Evolutionary conservation across 2,888 invertebrate genomes (phyloP).

Genomic region (Halocaridina rubra): DNA sequence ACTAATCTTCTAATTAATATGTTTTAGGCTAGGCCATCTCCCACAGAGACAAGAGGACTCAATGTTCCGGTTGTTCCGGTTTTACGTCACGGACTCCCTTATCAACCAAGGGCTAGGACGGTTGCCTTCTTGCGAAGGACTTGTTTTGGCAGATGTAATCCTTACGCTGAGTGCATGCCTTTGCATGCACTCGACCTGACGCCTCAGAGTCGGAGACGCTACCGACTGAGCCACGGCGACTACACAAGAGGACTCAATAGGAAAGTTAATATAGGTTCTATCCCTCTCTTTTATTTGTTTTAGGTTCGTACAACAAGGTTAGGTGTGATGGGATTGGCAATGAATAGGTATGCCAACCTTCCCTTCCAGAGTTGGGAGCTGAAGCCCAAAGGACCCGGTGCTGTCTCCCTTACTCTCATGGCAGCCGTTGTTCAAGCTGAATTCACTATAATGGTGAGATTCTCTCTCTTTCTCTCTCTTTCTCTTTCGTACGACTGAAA

Average conservation of each 20-base stretch:
- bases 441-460: slow-evolving; percentile 53
- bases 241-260: no score
- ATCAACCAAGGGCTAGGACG: no score
- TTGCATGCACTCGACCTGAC: no score
- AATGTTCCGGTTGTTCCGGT: neutral
- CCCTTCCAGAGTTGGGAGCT: slow-evolving; percentile 90
- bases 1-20: no score
- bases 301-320: slow-evolving; percentile 81
- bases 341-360: slow-evolving; percentile 80
- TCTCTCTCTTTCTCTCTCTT: neutral
- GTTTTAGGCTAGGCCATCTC: neutral
- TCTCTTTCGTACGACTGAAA: no score
- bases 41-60: neutral
- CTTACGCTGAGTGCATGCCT: no score
- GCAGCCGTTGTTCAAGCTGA: slow-evolving; percentile 59
- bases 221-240: no score
- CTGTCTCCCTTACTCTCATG: slow-evolving; percentile 54
- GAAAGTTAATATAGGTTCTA: no score
- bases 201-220: no score
- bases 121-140: no score
- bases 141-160: no score
- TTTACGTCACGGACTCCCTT: no score
- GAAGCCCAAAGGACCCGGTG: slow-evolving; percentile 31
- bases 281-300: neutral
- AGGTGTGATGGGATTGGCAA: slow-evolving; percentile 80